These are phyloP conservation scores for Malaclemys terrapin DNA, from an alignment of 2,113 vertebrate genomes.

Conservation along the genomic window DNA sequence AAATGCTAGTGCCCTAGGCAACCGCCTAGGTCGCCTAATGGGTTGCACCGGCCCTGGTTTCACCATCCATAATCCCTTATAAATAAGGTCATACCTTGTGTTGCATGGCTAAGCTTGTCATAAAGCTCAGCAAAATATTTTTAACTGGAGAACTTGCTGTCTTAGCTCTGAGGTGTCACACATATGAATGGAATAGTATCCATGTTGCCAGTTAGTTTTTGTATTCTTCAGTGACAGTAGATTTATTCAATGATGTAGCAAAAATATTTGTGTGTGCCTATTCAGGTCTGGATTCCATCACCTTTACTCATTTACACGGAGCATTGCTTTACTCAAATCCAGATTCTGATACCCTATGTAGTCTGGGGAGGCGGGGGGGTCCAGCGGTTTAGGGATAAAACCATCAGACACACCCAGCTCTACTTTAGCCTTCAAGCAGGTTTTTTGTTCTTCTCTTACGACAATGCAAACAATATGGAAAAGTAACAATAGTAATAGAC, in stretches of 20 bases:
- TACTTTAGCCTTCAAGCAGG: too few species aligned
- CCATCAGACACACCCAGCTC: too few species aligned
- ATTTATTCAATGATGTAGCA: background rate
- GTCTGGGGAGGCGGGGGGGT: too few species aligned
- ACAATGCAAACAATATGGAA: too few species aligned
- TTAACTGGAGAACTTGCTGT: rapidly evolving
- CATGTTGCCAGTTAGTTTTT: background rate
- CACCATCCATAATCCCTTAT: background rate
- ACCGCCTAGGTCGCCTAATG: too few species aligned
- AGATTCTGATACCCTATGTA: too few species aligned
- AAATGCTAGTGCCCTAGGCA: too few species aligned
- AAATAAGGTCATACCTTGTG: background rate
- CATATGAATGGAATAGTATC: background rate
- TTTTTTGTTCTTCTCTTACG: too few species aligned
- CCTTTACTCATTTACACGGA: background rate
- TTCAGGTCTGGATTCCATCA: background rate
- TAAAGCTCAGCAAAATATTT: background rate
- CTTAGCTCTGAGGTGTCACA: rapidly evolving
- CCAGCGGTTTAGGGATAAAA: too few species aligned
- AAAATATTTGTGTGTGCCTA: background rate
- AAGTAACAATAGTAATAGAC: too few species aligned
- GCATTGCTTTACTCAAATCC: background rate
- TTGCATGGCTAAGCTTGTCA: background rate
- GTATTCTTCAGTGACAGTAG: background rate
- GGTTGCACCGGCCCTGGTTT: background rate